Evolutionary conservation across 2,888 invertebrate genomes (phyloP), one percentile per base, ranked within the genome.

Genomic region (Sinhomidia bicolor): DNA sequence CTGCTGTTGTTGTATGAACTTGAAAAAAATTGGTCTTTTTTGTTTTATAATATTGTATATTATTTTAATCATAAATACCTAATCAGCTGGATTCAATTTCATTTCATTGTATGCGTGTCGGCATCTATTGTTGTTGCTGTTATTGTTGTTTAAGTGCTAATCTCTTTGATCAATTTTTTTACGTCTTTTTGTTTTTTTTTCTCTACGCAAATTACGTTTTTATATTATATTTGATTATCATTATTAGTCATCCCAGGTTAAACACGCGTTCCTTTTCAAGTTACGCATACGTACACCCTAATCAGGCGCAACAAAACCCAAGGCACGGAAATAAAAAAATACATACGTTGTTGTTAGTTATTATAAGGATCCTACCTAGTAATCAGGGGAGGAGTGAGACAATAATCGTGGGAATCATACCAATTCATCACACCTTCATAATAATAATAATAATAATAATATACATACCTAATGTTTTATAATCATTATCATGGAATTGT

Each of bases 361-460:
- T 83, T 88, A 87, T 12, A 26, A 76, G 44, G 65, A 88, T 78
- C 83, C 88, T 68, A 83, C 76, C 88, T 83, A 83, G 78, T 71
- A 88, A 88, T 88, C 88, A 88, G 88, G 88, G 88, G 83, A 83
- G 88, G 88, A 74, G 88, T 83, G 88, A 88, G 88, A 88, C 88
- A 88, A 83, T 88, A 83, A 88, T 78, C 88, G 88, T 88, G 88
- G 88, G 83, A 88, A 88, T 88, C 68, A 68, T 71, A 79, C 54
- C 78, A 82, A 88, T 78, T 88, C 79, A 84, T 88, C 88, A 88
- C 84, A 88, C 71, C 54, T 57, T 44, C 80, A 41, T 60, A 76
- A 60, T 79, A 79, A 36, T 79, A 79, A 41, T n/a, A n/a, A n/a
- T n/a, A n/a, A n/a, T n/a, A n/a, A n/a, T n/a, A n/a, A n/a, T n/a